A percentile compares a stretch with the other conserved stretches of the same genome.
Conservation (phyloP, 2,888 invertebrate genomes). For the Catotricha subobsoleta region DNA sequence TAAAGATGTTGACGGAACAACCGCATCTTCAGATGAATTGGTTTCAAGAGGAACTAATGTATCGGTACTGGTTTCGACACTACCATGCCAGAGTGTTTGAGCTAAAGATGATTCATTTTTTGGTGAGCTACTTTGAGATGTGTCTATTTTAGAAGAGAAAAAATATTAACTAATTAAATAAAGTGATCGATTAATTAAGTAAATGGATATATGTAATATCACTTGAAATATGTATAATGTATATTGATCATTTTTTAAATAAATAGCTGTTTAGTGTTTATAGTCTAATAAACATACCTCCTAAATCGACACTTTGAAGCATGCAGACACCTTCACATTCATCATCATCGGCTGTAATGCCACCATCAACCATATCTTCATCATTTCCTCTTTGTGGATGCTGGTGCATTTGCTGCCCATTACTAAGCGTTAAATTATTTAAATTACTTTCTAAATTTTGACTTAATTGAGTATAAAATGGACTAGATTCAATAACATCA, state of each 20-base stretch:
- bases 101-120: slow-evolving; percentile 7
- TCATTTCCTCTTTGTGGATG: background rate
- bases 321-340: slow-evolving; percentile 12
- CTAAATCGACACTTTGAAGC: slow-evolving; percentile 19
- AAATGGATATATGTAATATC: background rate
- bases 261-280: background rate
- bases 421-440: background rate
- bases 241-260: background rate
- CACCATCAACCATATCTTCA: slow-evolving; percentile 6
- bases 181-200: background rate
- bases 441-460: slow-evolving; percentile 7
- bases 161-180: slow-evolving; percentile 7
- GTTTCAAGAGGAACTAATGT: slow-evolving; percentile 27
- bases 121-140: slow-evolving; percentile 8
- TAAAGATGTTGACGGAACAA: background rate
- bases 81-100: slow-evolving; percentile 20
- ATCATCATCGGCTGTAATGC: slow-evolving; percentile 7
- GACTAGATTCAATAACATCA: slow-evolving; percentile 6
- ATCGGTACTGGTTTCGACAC: slow-evolving; percentile 34
- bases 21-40: background rate
- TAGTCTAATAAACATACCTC: slow-evolving; percentile 14
- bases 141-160: background rate
- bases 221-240: background rate
- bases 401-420: background rate
- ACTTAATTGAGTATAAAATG: slow-evolving; percentile 5